Conservation (phyloP, 2,113 vertebrate genomes). For the Mola mola region DNA sequence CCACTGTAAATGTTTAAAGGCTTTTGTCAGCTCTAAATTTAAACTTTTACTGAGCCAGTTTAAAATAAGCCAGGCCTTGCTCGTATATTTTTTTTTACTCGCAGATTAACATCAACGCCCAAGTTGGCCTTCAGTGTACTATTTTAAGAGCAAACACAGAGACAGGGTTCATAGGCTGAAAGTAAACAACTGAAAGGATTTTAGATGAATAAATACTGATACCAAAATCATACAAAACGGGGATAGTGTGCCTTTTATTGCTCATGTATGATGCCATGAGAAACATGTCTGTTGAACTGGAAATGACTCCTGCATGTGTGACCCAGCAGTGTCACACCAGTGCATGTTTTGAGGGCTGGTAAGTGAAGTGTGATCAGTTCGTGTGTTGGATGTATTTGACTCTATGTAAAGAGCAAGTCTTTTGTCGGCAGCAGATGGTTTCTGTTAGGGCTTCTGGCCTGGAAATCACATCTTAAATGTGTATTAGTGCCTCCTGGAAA, state of each 20-base stretch:
- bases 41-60: constrained; percentile 38
- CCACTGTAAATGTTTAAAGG: constrained; percentile 18
- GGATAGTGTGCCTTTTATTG: too few species aligned
- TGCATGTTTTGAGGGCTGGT: fast-evolving
- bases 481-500: background rate
- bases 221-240: too few species aligned
- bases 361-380: background rate
- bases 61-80: constrained; percentile 30
- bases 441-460: constrained; percentile 6
- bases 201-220: too few species aligned
- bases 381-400: background rate
- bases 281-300: constrained; percentile 1
- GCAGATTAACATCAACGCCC: constrained; percentile 1
- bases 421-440: constrained; percentile 10
- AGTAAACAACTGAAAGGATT: background rate
- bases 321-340: background rate
- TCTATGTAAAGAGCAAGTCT: background rate
- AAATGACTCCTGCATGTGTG: constrained; percentile 1
- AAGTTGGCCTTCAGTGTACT: background rate
- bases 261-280: too few species aligned
- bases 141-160: constrained; percentile 29
- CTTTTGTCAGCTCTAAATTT: constrained; percentile 55
- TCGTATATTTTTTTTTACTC: constrained; percentile 36
- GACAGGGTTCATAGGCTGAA: background rate
- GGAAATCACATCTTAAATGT: constrained; percentile 5